Base-by-base conservation (phyloP, 2,113 vertebrate species). In the Caretta caretta region DNA sequence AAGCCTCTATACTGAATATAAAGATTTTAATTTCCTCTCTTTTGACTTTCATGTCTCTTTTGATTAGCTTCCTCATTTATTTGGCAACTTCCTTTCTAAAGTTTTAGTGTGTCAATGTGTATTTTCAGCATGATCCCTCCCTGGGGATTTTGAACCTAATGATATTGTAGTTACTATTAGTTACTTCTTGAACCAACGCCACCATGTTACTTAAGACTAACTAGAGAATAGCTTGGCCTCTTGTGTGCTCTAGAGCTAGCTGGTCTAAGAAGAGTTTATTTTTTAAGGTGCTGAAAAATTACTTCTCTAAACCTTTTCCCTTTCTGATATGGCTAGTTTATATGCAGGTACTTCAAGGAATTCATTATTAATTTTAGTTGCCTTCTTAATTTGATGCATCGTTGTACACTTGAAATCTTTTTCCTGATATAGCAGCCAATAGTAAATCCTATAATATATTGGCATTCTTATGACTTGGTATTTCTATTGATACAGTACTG, bases 291-390 rank as follows among this genome's bases (percentile, higher is more conserved):
- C 29, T 72, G 75, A 88, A 72, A 95, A 85, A 38, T 11, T 8
- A 25, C 3, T 50, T 90, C 1, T 46, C 3, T 1, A 20, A 86
- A 49, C 50, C 7, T 31, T 88, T 6, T 1, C 8, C 3, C 2
- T 65, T 3, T 76, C 5, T 75, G 79, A 24, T 3, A n/a, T 3
- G 29, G 1, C 10, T 69, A 72, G 3, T 1, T 86, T 72, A 50
- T 65, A 81, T 72, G 6, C 10, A 42, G 35, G 12, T 29, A 59
- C 42, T 57, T 88, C 3, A 29, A 56, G 6, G 82, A 16, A 80
- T 48, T 79, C 31, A 1, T 7, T 75, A 72, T 65, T 65, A n/a
- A 0, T 80, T 0, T 3, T 83, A 14, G 25, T 78, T 48, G 25
- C 22, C 24, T 25, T 53, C 13, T 14, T 38, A 42, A 48, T 38